Base-by-base conservation (phyloP, 2,888 invertebrate species). In the Phasia obesa region DNA sequence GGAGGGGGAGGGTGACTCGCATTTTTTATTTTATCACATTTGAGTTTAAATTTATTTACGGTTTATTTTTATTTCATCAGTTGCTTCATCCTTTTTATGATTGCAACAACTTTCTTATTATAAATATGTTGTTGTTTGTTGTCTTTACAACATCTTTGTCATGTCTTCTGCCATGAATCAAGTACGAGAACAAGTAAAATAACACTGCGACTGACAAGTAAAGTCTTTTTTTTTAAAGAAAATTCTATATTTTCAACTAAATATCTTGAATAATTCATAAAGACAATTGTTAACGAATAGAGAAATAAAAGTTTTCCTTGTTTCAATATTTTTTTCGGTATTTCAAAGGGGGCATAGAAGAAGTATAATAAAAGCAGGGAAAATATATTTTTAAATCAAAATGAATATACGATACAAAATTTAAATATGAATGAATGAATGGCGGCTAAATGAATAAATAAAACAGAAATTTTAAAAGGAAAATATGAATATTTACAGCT, bases 181-280 rank as follows among this genome's bases (percentile, higher is more conserved):
- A 44, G 6, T 19, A 31, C n/a, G 17, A 47, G 3, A 71, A 71
- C 35, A 60, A 53, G 9, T 42, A 11, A 21, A 62, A 15, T 17
- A 53, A 53, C 5, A 23, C 19, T 21, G 6, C 13, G 44, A 15
- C 42, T 35, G 35, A 57, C 19, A 35, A 19, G 13, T 19, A 13
- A 60, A 51, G 49, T 47, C 13, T 23, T 19, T 5, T 27, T 3
- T 27, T 6, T n/a, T n/a, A 60, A 27, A 49, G 49, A 17, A 42
- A 4, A 4, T 19, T 23, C 31, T 19, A 65, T 19, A 27, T 55
- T 60, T 73, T 25, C 38, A 19, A 27, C 60, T 42, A 23, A 62
- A 53, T 51, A 9, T 64, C 49, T 44, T 73, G 51, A 62, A 73
- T 73, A 62, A 73, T 73, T 73, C 62, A 62, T 73, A 31, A 57